Evolutionary conservation across 2,888 invertebrate genomes (phyloP).

Genomic region (Chirona hameri): DNA sequence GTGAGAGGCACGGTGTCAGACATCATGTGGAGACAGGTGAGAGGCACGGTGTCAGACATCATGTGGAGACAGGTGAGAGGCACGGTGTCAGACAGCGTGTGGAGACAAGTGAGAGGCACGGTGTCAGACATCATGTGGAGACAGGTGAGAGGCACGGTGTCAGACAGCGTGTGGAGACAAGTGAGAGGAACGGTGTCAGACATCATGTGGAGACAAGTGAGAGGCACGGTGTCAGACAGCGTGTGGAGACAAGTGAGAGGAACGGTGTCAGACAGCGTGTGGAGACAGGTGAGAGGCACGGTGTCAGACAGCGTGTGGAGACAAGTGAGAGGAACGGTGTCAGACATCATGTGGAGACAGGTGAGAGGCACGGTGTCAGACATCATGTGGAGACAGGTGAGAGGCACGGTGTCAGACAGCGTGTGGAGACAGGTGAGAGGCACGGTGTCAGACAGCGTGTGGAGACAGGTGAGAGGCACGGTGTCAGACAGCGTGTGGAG

Average conservation of each 20-base stretch:
- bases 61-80: background rate
- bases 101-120: background rate
- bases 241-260: background rate
- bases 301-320: slow-evolving; percentile 60
- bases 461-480: background rate
- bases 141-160: too few species aligned
- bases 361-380: too few species aligned
- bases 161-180: slow-evolving; percentile 66
- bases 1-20: too few species aligned
- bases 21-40: too few species aligned
- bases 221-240: background rate
- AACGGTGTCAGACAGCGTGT: too few species aligned
- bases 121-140: too few species aligned
- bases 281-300: too few species aligned
- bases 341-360: background rate
- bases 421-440: slow-evolving; percentile 41
- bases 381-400: background rate
- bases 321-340: slow-evolving; percentile 48
- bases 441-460: background rate
- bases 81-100: background rate
- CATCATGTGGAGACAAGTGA: background rate
- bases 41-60: background rate
- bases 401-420: too few species aligned
- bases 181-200: slow-evolving; percentile 35
- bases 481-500: background rate